Percentiles rank a stretch among this genome's conserved stretches.
Conservation (phyloP, 2,797 vertebrate species). For the Alca torda region DNA sequence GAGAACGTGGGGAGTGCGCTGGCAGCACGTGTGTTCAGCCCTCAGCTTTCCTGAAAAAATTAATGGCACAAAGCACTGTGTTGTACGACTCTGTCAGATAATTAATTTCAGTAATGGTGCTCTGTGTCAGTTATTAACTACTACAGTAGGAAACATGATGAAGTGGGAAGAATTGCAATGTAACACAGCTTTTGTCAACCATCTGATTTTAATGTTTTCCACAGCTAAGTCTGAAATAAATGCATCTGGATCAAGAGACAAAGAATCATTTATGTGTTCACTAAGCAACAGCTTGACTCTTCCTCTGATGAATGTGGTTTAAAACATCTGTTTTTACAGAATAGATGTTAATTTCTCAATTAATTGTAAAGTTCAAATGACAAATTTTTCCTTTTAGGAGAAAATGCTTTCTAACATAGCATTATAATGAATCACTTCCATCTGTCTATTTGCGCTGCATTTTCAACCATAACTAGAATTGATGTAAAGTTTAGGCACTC, state of each 20-base stretch:
- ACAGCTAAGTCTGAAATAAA: background rate
- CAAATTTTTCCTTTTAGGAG: background rate
- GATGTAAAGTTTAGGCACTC: background rate
- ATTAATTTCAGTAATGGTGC: background rate
- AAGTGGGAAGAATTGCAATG: background rate
- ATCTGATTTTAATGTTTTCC: background rate
- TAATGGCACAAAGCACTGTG: background rate
- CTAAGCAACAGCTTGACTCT: background rate
- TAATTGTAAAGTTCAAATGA: constrained; percentile 15
- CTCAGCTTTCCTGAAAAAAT: background rate
- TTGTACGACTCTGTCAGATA: background rate
- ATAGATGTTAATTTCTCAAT: constrained; percentile 14
- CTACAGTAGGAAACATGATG: background rate
- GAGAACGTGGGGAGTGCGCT: background rate
- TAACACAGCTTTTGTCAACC: background rate
- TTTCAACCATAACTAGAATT: background rate
- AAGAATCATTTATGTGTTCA: background rate
- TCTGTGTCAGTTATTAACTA: background rate
- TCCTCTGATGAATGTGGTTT: background rate
- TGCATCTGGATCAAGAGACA: background rate
- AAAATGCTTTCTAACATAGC: constrained; percentile 19
- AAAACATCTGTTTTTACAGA: constrained; percentile 14
- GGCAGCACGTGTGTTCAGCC: background rate
- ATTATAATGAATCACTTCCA: constrained; percentile 28
- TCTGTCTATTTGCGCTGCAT: constrained; percentile 22